Base-by-base conservation (phyloP, 2,888 invertebrate genomes). In the Scaptomyza flava region DNA sequence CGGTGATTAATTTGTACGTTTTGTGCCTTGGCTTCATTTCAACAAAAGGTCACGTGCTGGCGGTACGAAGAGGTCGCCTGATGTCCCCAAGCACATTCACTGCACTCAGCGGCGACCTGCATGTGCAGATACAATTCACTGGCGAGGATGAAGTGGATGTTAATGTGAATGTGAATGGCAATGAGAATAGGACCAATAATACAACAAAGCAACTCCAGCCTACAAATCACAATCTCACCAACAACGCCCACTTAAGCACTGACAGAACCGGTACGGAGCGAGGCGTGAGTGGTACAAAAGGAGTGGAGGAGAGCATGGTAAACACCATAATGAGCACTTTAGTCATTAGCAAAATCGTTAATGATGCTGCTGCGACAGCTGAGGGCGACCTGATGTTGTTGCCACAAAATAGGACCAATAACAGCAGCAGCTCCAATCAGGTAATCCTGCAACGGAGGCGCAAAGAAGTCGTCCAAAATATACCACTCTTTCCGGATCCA, bases 51-150 rank as follows among this genome's bases (percentile, higher is more conserved):
- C 89, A 91, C 89, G 91, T 91, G 87, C 87, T 89, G 75, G 91
- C 91, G 65, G 88, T 91, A 69, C 89, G 91, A 82, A 91, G 90
- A 82, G 91, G 91, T 85, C 91, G 94, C 93, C 93, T 95, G 86
- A 94, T 95, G 90, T 94, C 96, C 81, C 96, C 96, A n/a, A 93
- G 94, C 75, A 94, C 95, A 48, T 95, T 96, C 90, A 95, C 95
- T 66, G 96, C 96, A 33, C 93, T 96, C 80, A 96, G 96, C 77
- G 96, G 96, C 74, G 96, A 96, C 91, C 94, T 96, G 66, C 95
- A 95, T 90, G 94, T 96, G 77, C 94, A 94, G 90, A 94, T 96
- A 81, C 94, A 93, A 89, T 91, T 91, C 81, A 87, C 73, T 67
- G 72, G 62, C 17, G 70, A 75, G 20, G 74, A 83, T 47, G 66